A percentile compares a stretch with the other conserved stretches of the same genome.
Conservation (phyloP, 1,140 invertebrate species). For the Bombus consobrinus region DNA sequence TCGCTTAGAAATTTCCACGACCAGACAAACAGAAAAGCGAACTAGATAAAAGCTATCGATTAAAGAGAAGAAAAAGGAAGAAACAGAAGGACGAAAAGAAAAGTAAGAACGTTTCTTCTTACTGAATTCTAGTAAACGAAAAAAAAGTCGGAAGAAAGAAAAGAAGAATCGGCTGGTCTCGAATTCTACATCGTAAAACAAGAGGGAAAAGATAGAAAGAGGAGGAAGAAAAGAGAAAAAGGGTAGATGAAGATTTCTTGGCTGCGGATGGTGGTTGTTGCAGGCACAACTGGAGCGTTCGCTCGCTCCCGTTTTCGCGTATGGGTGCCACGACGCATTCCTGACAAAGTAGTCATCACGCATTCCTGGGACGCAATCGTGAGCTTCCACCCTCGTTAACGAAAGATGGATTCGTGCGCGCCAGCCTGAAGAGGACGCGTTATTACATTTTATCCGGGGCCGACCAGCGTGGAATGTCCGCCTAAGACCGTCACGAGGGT, state of each 20-base stretch:
- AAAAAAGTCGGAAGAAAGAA: not conserved
- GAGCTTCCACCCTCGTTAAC: conserved; percentile 77
- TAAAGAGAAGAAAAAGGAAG: not conserved
- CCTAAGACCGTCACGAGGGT: conserved; percentile 18
- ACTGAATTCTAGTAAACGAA: not conserved
- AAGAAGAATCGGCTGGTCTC: not conserved
- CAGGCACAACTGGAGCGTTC: not conserved
- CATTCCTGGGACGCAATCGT: conserved; percentile 80
- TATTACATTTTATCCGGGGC: conserved; percentile 77
- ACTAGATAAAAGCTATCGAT: too few relatives aligned
- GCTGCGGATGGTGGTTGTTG: not conserved
- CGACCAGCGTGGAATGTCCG: conserved; percentile 34
- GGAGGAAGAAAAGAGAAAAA: not conserved
- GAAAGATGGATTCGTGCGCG: conserved; percentile 69
- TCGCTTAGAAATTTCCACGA: too few relatives aligned
- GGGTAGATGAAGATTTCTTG: not conserved
- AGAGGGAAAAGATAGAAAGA: not conserved
- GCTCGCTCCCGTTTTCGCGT: conserved; percentile 58
- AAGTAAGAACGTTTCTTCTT: not conserved
- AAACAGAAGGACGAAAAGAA: not conserved
- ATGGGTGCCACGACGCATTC: conserved; percentile 70
- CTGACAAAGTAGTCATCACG: conserved; percentile 80
- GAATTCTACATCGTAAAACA: not conserved
- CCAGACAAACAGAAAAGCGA: too few relatives aligned
- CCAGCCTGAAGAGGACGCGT: conserved; percentile 75